Base-by-base conservation (phyloP, 2,113 vertebrate genomes). In the Penelope pileata region DNA sequence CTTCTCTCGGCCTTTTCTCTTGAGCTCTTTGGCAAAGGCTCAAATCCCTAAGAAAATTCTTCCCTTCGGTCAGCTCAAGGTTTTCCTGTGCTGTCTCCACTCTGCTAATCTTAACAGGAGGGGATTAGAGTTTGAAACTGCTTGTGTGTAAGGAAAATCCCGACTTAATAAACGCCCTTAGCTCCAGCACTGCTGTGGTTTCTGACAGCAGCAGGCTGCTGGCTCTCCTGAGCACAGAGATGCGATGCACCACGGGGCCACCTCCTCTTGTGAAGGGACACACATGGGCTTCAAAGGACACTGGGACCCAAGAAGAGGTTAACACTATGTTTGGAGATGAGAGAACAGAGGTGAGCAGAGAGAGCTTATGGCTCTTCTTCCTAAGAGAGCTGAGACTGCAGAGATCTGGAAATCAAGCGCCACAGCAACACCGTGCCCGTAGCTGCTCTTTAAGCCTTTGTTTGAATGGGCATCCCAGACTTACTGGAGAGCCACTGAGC, bases 41-140 rank as follows among this genome's bases (percentile, higher is more conserved):
- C 91, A 97, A 96, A 96, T 96, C 75, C 82, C 79, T 88, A 97
- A 88, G 90, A 96, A 95, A 96, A 95, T 93, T 83, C 82, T 91
- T 83, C 85, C 80, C 51, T 86, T 91, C 79, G 74, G 75, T 83
- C 78, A 83, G 90, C 87, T 88, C 90, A 86, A 93, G 93, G 93
- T 86, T 96, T 83, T 90, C 81, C 79, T 90, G 84, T 51, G 87
- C 95, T 56, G 77, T 92, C 72, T 94, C 83, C 80, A 68, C 48
- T 94, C 74, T 83, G 74, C 43, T 95, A 88, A 91, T 90, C 91
- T 88, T 70, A 88, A 86, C 42, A 83, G 70, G 81, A 90, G 67
- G 27, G 87, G 87, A 96, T 94, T 93, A 90, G 78, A 76, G 67
- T 67, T 60, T 72, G 85, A 96, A 96, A 93, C 60, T 67, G 63